Conservation (phyloP, 2,888 invertebrate species). For the Holacanthella duospinosa region DNA sequence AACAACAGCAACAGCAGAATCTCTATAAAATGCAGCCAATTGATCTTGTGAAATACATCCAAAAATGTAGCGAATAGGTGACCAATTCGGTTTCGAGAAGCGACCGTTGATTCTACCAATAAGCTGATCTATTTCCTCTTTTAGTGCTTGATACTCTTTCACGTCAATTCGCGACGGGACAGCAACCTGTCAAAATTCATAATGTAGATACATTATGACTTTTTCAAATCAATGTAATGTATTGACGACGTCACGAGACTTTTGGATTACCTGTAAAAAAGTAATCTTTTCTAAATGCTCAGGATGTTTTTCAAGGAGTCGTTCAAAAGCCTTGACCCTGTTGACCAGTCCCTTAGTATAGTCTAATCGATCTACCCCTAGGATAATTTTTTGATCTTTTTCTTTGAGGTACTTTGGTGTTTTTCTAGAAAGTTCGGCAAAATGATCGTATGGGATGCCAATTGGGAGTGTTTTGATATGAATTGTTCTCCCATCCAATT, state of each 20-base stretch:
- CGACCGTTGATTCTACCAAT: constrained; percentile 43
- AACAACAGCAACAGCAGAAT: constrained; percentile 43
- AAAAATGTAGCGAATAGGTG: constrained; percentile 44
- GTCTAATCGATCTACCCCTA: constrained; percentile 43
- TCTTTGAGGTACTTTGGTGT: constrained; percentile 41
- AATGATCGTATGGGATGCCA: constrained; percentile 43
- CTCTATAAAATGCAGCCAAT: constrained; percentile 43
- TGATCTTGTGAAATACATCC: constrained; percentile 43
- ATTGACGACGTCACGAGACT: background rate
- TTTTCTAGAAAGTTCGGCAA: constrained; percentile 41
- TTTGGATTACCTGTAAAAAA: constrained; percentile 38
- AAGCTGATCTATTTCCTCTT: constrained; percentile 43
- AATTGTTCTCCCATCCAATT: constrained; percentile 42
- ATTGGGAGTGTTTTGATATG: constrained; percentile 43
- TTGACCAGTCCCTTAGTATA: constrained; percentile 44
- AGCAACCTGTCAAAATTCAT: constrained; percentile 39
- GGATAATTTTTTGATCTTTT: constrained; percentile 40
- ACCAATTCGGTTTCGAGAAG: constrained; percentile 44
- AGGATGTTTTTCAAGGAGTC: constrained; percentile 42
- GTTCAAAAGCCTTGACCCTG: constrained; percentile 42
- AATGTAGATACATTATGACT: background rate
- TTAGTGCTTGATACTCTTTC: constrained; percentile 43
- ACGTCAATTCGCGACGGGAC: constrained; percentile 44
- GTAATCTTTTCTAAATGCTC: constrained; percentile 42
- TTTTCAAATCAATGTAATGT: background rate